These are phyloP conservation scores for Enteromius unitaeniatus DNA, from an alignment of 2,797 vertebrate species.

Conservation along the genomic window DNA sequence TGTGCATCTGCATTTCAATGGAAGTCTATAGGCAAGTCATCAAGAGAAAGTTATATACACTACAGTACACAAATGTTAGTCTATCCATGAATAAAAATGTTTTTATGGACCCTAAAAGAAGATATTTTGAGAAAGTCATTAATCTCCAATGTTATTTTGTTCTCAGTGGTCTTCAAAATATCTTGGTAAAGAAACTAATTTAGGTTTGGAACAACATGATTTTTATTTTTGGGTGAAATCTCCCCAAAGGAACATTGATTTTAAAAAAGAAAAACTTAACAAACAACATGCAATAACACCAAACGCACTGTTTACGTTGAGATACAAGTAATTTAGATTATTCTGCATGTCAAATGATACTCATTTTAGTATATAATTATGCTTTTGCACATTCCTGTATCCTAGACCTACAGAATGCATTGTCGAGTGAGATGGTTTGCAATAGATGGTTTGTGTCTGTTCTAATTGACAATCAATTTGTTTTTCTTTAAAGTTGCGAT, in stretches of 20 bases:
- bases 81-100: no score
- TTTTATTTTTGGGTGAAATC: neutral
- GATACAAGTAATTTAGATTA: neutral
- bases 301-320: neutral
- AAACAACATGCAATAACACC: neutral
- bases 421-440: neutral
- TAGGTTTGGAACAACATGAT: no score
- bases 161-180: neutral
- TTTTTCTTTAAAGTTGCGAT: neutral
- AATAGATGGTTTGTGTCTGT: neutral
- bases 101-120: neutral
- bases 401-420: neutral
- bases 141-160: neutral
- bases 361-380: neutral
- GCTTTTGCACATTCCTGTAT: neutral
- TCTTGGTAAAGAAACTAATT: neutral
- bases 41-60: neutral
- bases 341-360: neutral
- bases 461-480: neutral
- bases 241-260: neutral
- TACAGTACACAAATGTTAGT: neutral
- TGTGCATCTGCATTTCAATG: neutral
- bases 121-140: neutral
- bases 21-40: neutral
- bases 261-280: no score